Percentiles rank a stretch among this genome's conserved stretches.
These are phyloP conservation scores for Tetragnatha versicolor DNA, from an alignment of 1,140 invertebrate genomes.

Conservation along the genomic window DNA sequence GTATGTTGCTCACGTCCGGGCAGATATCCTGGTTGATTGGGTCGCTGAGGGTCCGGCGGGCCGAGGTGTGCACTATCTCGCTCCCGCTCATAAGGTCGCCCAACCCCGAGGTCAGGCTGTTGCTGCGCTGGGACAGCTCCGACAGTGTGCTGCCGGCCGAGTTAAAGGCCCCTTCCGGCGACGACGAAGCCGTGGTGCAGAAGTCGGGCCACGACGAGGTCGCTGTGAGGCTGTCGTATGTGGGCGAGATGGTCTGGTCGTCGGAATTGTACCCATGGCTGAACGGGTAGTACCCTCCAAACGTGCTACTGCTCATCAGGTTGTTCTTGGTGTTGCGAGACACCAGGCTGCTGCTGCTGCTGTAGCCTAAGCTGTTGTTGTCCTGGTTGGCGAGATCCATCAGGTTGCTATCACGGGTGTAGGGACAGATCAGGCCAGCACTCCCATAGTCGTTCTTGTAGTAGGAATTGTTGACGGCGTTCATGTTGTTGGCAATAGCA, in stretches of 20 bases:
- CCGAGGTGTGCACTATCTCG: conserved; percentile 62
- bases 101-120: conserved; percentile 15
- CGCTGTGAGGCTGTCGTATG: conserved; percentile 61
- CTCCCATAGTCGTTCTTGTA: conserved; percentile 7
- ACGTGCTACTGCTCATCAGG: conserved; percentile 1
- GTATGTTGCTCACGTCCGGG: conserved; percentile 11
- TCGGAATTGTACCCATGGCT: conserved; percentile 63
- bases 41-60: conserved; percentile 64
- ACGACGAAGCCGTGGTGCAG: background rate
- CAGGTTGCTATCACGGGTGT: conserved; percentile 43
- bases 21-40: conserved; percentile 60
- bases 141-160: background rate
- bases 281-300: background rate
- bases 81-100: conserved; percentile 59
- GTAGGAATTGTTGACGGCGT: conserved; percentile 26
- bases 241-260: conserved; percentile 66
- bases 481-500: conserved; percentile 35
- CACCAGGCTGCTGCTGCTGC: too few species aligned
- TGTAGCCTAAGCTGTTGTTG: background rate
- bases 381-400: conserved; percentile 10
- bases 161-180: background rate
- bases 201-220: conserved; percentile 44
- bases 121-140: conserved; percentile 25
- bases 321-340: conserved; percentile 11
- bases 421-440: conserved; percentile 17